Conservation (phyloP, 2,797 vertebrate genomes). For the Acomys russatus region DNA sequence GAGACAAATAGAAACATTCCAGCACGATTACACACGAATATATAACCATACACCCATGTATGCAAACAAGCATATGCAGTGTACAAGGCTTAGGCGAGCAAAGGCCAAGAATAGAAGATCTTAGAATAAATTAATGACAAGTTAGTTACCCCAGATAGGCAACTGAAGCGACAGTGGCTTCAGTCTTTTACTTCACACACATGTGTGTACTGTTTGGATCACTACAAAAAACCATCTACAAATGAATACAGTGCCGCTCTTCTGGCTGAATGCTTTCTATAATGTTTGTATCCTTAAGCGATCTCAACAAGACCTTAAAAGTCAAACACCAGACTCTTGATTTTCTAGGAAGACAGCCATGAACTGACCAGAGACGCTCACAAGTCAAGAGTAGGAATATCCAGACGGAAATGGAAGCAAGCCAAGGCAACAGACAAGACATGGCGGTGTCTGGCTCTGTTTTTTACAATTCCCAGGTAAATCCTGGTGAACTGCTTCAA, state of each 20-base stretch:
- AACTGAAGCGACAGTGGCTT: neutral
- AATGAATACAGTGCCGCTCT: neutral
- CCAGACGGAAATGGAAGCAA: slow-evolving; percentile 22
- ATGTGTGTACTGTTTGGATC: neutral
- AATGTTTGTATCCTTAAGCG: neutral
- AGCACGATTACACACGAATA: neutral
- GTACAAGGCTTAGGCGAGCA: neutral
- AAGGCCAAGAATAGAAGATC: neutral
- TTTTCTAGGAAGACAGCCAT: slow-evolving; percentile 61
- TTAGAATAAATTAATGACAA: neutral
- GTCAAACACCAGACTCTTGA: neutral
- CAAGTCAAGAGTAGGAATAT: slow-evolving; percentile 17
- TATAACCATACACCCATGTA: neutral
- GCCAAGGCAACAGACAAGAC: neutral
- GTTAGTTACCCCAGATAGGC: neutral
- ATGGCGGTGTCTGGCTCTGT: neutral
- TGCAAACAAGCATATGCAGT: neutral
- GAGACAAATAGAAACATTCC: neutral
- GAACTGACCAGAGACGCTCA: slow-evolving; percentile 32
- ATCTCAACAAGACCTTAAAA: neutral
- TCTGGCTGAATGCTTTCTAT: neutral
- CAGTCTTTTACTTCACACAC: neutral
- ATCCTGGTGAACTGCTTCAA: neutral
- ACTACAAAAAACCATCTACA: neutral
- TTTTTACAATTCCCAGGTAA: neutral